Conservation (phyloP, 2,113 vertebrate genomes). For the Capreolus pygargus region DNA sequence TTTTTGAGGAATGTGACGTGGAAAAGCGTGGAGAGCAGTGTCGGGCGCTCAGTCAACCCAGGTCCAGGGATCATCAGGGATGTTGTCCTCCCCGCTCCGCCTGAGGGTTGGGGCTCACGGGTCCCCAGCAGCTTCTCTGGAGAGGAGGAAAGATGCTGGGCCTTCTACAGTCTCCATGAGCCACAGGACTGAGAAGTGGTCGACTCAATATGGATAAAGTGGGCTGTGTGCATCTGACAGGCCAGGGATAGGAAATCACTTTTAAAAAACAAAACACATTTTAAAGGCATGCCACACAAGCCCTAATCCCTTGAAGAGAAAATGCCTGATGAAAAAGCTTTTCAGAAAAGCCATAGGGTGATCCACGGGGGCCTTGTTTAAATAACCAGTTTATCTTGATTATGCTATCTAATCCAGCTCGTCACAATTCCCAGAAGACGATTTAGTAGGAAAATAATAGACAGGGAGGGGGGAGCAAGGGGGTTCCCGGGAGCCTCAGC, state of each 20-base stretch:
- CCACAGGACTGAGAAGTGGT: neutral
- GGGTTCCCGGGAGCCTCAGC: neutral
- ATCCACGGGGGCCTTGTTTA: conserved; percentile 56
- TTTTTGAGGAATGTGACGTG: fast-evolving
- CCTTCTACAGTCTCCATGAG: too few relatives aligned
- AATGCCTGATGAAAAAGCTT: neutral
- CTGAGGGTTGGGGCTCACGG: neutral
- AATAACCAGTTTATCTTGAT: conserved; percentile 71
- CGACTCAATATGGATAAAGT: neutral
- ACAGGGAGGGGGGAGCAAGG: too few relatives aligned
- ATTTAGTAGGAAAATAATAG: conserved; percentile 32
- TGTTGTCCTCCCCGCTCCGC: fast-evolving
- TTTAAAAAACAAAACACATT: neutral
- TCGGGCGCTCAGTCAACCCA: fast-evolving
- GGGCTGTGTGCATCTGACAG: neutral
- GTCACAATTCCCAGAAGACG: conserved; percentile 56
- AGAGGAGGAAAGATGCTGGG: neutral
- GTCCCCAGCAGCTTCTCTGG: neutral
- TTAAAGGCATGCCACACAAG: neutral
- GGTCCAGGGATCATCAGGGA: too few relatives aligned
- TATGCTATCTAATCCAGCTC: conserved; percentile 47
- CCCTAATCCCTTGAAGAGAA: neutral
- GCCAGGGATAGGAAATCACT: neutral
- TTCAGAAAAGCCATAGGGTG: conserved; percentile 28
- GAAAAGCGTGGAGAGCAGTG: fast-evolving